A percentile compares a stretch with the other conserved stretches of the same genome.
These are phyloP conservation scores for Anneissia japonica DNA, from an alignment of 35 echinoderm and acorn worm species.

Conservation along the genomic window DNA sequence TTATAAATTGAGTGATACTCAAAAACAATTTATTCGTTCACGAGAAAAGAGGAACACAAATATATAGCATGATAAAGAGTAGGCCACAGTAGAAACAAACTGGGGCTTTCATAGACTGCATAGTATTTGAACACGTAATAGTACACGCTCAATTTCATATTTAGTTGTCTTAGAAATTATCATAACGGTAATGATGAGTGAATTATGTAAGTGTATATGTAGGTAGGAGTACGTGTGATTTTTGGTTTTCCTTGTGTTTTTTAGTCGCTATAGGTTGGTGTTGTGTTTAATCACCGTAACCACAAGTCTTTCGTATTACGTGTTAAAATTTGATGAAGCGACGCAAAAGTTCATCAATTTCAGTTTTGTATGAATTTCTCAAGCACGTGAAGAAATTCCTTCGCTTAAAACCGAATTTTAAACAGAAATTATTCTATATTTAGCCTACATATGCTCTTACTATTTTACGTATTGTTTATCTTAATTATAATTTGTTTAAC, in stretches of 20 bases:
- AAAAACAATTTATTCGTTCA: too few species aligned
- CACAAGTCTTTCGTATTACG: not conserved
- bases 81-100: not conserved
- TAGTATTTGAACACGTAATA: not conserved
- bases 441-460: too few species aligned
- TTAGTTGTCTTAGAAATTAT: not conserved
- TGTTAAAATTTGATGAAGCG: not conserved
- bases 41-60: too few species aligned
- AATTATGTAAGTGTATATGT: not conserved
- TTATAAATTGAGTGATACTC: too few species aligned
- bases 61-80: too few species aligned
- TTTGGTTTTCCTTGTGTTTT: not conserved
- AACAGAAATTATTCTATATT: too few species aligned
- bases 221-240: not conserved
- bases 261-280: not conserved
- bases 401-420: not conserved
- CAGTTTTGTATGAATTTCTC: not conserved
- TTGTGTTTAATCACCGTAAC: not conserved
- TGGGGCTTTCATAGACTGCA: not conserved
- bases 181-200: not conserved
- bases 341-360: not conserved
- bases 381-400: not conserved
- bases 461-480: too few species aligned
- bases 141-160: not conserved
- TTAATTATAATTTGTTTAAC: too few species aligned